Evolutionary conservation across 2,113 vertebrate genomes (phyloP).

Genomic region (Blennius ocellaris): DNA sequence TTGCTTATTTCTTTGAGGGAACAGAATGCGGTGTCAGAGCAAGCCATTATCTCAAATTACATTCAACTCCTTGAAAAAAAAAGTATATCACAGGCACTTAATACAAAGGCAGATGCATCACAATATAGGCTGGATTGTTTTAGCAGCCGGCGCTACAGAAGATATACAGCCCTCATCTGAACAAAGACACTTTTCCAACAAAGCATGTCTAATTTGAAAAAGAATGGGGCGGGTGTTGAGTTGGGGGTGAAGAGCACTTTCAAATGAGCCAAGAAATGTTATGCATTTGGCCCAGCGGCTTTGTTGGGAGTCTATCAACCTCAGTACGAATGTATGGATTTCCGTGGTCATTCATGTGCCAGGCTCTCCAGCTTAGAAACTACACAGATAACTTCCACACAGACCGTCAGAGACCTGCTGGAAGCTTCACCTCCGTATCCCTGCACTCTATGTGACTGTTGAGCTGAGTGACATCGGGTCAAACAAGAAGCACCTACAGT

Average conservation of each 20-base stretch:
- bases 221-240: slow-evolving; percentile 43
- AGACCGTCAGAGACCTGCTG: slow-evolving; percentile 71
- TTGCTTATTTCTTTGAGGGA: slow-evolving; percentile 17
- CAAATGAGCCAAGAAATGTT: slow-evolving; percentile 83
- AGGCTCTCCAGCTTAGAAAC: slow-evolving; percentile 66
- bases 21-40: slow-evolving; percentile 7
- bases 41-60: slow-evolving; percentile 49
- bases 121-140: slow-evolving; percentile 58
- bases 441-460: slow-evolving; percentile 35
- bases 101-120: slow-evolving; percentile 48
- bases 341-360: slow-evolving; percentile 74
- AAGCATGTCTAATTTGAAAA: slow-evolving; percentile 80
- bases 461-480: slow-evolving; percentile 49
- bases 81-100: slow-evolving; percentile 37
- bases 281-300: slow-evolving; percentile 77
- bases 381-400: slow-evolving; percentile 67
- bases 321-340: slow-evolving; percentile 75
- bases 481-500: slow-evolving; percentile 55
- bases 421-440: slow-evolving; percentile 38
- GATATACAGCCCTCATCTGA: slow-evolving; percentile 57
- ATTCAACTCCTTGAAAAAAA: slow-evolving; percentile 32
- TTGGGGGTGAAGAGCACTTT: slow-evolving; percentile 47
- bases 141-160: slow-evolving; percentile 40
- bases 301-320: slow-evolving; percentile 78
- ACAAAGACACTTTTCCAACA: slow-evolving; percentile 66